A percentile compares a stretch with the other conserved stretches of the same genome.
phyloP scores from a whole-genome alignment of 2,888 invertebrate genomes.

The Nemotelus pantherinus region DNA sequence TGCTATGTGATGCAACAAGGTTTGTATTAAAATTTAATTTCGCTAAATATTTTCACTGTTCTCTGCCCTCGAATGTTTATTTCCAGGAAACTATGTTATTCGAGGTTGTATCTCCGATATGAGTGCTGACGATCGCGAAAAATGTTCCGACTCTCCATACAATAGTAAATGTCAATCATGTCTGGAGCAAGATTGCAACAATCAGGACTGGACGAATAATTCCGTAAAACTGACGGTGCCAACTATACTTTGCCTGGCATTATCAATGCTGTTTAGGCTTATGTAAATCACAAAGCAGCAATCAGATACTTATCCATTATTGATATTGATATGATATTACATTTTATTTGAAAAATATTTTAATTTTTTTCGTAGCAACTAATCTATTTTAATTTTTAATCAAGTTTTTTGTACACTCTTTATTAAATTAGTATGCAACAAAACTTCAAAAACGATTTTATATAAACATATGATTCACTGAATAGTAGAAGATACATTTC shows the following conservation, averaged over 20 bases:
- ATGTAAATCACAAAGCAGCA: not conserved
- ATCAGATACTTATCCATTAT: too few species aligned
- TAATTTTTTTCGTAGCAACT: not conserved
- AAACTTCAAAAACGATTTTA: too few species aligned
- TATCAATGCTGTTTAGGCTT: not conserved
- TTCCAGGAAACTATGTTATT: constrained; percentile 27
- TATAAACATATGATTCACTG: too few species aligned
- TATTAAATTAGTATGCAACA: not conserved
- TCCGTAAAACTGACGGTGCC: not conserved
- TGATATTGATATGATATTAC: not conserved
- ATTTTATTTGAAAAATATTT: not conserved
- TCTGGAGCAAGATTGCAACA: constrained; percentile 20
- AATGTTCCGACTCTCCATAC: not conserved
- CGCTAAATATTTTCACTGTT: too few species aligned
- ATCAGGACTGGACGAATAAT: not conserved
- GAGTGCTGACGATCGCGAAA: constrained; percentile 4
- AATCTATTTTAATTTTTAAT: not conserved
- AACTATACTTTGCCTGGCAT: not conserved
- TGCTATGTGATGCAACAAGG: constrained; percentile 18
- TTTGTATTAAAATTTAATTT: too few species aligned
- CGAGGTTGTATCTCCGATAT: constrained; percentile 26
- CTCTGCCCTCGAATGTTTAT: too few species aligned
- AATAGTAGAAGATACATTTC: too few species aligned
- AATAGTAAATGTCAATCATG: constrained; percentile 1
- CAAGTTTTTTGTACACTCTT: not conserved